phyloP scores from a whole-genome alignment of 2,113 vertebrate genomes.

The Phodopus roborovskii region DNA sequence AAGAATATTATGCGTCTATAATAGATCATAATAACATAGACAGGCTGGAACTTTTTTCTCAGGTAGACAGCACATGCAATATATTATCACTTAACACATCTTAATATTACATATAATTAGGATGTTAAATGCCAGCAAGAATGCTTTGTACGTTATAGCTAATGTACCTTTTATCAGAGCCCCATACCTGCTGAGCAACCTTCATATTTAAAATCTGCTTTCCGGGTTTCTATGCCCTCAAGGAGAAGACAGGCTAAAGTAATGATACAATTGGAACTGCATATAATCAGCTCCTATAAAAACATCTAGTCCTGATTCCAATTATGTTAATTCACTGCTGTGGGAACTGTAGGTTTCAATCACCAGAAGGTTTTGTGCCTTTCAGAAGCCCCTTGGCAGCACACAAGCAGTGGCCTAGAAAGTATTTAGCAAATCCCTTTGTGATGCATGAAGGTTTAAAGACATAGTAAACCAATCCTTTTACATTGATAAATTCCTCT shows the following conservation, averaged over 20 bases:
- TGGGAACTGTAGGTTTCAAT: slow-evolving; percentile 59
- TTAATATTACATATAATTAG: slow-evolving; percentile 71
- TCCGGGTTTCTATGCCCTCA: slow-evolving; percentile 47
- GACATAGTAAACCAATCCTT: slow-evolving; percentile 71
- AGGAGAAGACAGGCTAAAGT: slow-evolving; percentile 66
- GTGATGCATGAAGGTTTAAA: slow-evolving; percentile 53
- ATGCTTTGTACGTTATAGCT: slow-evolving; percentile 64
- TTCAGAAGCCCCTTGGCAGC: slow-evolving; percentile 58
- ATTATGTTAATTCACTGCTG: slow-evolving; percentile 73
- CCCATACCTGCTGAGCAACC: slow-evolving; percentile 60
- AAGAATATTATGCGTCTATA: neutral
- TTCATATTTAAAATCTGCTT: slow-evolving; percentile 64
- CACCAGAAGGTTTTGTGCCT: slow-evolving; percentile 47
- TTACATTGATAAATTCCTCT: slow-evolving; percentile 71
- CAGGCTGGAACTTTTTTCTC: neutral
- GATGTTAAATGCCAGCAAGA: slow-evolving; percentile 64
- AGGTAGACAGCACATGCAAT: slow-evolving; percentile 21
- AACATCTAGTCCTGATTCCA: slow-evolving; percentile 69
- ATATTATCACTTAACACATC: slow-evolving; percentile 57
- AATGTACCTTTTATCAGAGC: slow-evolving; percentile 43
- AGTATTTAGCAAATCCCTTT: slow-evolving; percentile 78
- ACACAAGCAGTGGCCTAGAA: slow-evolving; percentile 59
- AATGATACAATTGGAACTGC: slow-evolving; percentile 68
- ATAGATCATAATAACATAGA: neutral
- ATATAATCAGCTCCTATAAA: slow-evolving; percentile 70